These are phyloP conservation scores for Geophilus truncorum DNA, from an alignment of 2,888 invertebrate genomes.

Conservation along the genomic window DNA sequence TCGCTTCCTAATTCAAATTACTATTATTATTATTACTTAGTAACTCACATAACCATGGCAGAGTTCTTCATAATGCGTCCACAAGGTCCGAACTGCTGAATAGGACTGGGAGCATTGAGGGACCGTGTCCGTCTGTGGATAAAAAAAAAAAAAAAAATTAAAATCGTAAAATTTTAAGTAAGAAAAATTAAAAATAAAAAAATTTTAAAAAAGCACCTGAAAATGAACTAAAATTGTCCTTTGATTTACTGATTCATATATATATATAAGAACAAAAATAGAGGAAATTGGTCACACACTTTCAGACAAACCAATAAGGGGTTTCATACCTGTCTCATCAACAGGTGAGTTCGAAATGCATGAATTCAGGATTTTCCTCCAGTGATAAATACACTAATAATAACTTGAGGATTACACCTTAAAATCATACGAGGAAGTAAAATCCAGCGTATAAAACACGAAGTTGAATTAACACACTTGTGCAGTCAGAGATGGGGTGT, in stretches of 20 bases:
- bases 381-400: constrained; percentile 1
- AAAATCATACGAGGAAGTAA: background rate
- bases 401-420: background rate
- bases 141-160: constrained; percentile 44
- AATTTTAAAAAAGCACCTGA: background rate
- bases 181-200: background rate
- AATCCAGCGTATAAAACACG: background rate
- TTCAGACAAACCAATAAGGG: background rate
- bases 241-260: background rate
- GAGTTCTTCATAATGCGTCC: constrained; percentile 96
- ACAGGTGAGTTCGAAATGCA: background rate
- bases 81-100: constrained; percentile 97
- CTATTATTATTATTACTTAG: background rate
- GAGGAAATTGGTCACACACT: constrained; percentile 13
- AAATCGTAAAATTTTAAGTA: too few species aligned
- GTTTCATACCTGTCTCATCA: background rate
- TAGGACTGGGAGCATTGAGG: constrained; percentile 91
- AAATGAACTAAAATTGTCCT: background rate
- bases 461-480: background rate
- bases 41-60: constrained; percentile 91
- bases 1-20: background rate
- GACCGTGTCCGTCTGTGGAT: constrained; percentile 81
- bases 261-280: background rate
- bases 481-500: background rate
- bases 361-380: background rate